These are phyloP conservation scores for Hystrix brachyura DNA, from an alignment of 2,113 vertebrate genomes.

Conservation along the genomic window DNA sequence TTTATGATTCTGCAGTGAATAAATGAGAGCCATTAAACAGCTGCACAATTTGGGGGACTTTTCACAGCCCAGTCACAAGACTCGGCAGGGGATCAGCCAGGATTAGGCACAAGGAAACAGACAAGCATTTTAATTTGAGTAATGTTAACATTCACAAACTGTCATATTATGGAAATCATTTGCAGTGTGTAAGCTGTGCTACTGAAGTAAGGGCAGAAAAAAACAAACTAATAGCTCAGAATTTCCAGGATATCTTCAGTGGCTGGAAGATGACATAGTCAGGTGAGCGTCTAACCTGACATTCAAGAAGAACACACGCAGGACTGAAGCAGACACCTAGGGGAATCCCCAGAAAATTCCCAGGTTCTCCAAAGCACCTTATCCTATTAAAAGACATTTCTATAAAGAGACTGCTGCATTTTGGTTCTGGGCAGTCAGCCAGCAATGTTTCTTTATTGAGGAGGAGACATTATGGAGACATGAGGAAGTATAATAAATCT, in stretches of 20 bases:
- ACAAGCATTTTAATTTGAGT: slow-evolving; percentile 70
- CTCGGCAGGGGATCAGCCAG: slow-evolving; percentile 45
- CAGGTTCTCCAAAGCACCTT: background rate
- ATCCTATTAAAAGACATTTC: slow-evolving; percentile 35
- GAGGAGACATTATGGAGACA: slow-evolving; percentile 5
- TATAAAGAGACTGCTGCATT: background rate
- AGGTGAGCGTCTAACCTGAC: background rate
- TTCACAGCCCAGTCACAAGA: slow-evolving; percentile 56
- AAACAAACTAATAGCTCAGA: background rate
- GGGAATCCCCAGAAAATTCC: background rate
- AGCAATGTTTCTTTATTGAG: slow-evolving; percentile 2
- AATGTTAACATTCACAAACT: slow-evolving; percentile 71
- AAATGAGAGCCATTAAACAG: slow-evolving; percentile 62
- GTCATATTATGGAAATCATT: slow-evolving; percentile 59
- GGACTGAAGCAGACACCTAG: background rate
- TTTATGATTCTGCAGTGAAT: slow-evolving; percentile 53
- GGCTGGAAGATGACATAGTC: background rate
- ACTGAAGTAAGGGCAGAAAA: slow-evolving; percentile 37
- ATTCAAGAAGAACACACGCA: background rate
- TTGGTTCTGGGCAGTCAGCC: background rate
- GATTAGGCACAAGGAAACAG: slow-evolving; percentile 51
- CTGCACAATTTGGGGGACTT: slow-evolving; percentile 59
- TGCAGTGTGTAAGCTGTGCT: slow-evolving; percentile 7
- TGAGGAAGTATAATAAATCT: background rate
- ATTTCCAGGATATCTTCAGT: background rate